Percentiles rank a stretch among this genome's conserved stretches.
Evolutionary conservation across 2,113 vertebrate species (phyloP).

Genomic region (Gymnocephalus cernua): DNA sequence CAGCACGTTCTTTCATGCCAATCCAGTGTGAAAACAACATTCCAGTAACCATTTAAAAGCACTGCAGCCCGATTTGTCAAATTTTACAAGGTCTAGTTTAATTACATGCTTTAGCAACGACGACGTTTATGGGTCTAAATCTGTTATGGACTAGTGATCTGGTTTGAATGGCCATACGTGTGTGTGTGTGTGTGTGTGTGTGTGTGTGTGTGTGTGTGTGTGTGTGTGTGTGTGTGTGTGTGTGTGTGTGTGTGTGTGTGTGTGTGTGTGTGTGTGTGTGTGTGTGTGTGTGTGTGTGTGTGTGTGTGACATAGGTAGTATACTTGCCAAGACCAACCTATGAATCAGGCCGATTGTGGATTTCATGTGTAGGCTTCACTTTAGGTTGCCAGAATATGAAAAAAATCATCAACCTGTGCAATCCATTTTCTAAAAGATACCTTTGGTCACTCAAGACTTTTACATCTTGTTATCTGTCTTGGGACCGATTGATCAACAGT

Average conservation of each 20-base stretch:
- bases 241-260: neutral
- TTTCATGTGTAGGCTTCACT: slow-evolving; percentile 24
- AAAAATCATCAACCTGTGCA: slow-evolving; percentile 32
- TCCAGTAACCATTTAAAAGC: slow-evolving; percentile 7
- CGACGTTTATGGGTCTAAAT: slow-evolving; percentile 7
- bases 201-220: neutral
- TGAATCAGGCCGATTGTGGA: slow-evolving; percentile 3
- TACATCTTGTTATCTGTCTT: slow-evolving; percentile 74
- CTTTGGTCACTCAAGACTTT: slow-evolving; percentile 71
- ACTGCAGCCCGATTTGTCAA: slow-evolving; percentile 1
- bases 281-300: no score
- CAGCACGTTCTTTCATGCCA: neutral
- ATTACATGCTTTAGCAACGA: slow-evolving; percentile 8
- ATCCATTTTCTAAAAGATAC: slow-evolving; percentile 46
- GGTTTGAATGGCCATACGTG: slow-evolving; percentile 31
- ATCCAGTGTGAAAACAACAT: slow-evolving; percentile 22
- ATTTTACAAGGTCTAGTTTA: slow-evolving; percentile 16
- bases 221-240: neutral
- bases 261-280: neutral
- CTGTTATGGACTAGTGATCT: slow-evolving; percentile 10
- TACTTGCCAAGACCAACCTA: slow-evolving; percentile 26
- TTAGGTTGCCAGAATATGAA: slow-evolving; percentile 18
- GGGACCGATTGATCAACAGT: slow-evolving; percentile 73
- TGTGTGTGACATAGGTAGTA: neutral
- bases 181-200: slow-evolving; percentile 23